phyloP scores from a whole-genome alignment of 2,797 vertebrate genomes.

The Macrochelys suwanniensis region DNA sequence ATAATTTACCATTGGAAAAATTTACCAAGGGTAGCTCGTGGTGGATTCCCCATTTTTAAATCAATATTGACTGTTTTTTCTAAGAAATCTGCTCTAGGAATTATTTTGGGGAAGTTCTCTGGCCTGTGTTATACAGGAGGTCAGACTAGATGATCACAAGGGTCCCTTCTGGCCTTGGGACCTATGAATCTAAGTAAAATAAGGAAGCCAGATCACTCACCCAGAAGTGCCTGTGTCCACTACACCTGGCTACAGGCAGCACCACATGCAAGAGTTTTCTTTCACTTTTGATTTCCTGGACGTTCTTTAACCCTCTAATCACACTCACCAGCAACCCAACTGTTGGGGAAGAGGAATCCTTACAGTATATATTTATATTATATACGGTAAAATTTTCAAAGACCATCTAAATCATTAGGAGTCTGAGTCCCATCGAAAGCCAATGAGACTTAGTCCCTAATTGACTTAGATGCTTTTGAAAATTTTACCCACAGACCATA shows the following conservation, averaged over 20 bases:
- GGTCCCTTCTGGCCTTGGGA: background rate
- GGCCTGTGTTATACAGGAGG: background rate
- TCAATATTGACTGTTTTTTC: background rate
- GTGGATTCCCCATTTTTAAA: background rate
- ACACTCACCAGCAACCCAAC: constrained; percentile 50
- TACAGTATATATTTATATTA: background rate
- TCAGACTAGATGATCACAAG: background rate
- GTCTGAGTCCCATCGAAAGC: background rate
- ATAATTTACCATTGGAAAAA: background rate
- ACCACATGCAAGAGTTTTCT: background rate
- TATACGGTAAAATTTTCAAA: background rate
- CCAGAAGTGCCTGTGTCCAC: no score
- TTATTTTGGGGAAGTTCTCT: background rate
- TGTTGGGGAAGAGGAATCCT: constrained; percentile 29
- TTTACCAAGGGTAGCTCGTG: background rate
- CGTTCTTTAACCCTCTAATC: constrained; percentile 4
- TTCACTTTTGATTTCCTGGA: constrained; percentile 5
- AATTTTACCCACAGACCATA: accelerated
- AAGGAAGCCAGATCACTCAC: background rate
- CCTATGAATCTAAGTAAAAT: background rate
- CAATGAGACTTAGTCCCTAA: constrained; percentile 9
- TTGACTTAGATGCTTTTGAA: background rate
- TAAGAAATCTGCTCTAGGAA: background rate
- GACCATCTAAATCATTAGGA: background rate
- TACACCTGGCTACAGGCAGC: constrained; percentile 1